These are phyloP conservation scores for Lasiurus borealis DNA, from an alignment of 2,113 vertebrate genomes.

Conservation along the genomic window DNA sequence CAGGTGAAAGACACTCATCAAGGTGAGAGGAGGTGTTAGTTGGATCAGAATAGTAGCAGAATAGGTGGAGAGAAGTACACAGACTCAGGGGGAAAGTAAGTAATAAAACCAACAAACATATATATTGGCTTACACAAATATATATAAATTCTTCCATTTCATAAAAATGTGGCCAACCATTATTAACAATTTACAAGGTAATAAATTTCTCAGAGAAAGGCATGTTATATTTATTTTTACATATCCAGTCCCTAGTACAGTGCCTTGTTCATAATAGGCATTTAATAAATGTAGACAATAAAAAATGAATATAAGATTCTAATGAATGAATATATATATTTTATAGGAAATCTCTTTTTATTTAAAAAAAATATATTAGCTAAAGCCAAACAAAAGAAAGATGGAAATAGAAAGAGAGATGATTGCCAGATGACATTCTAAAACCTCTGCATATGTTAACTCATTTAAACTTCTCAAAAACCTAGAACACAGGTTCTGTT, in stretches of 20 bases:
- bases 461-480: background rate
- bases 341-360: background rate
- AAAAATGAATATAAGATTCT: background rate
- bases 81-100: background rate
- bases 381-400: background rate
- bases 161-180: slow-evolving; percentile 7
- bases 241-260: background rate
- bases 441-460: background rate
- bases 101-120: background rate
- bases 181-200: background rate
- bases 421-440: background rate
- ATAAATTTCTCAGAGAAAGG: background rate
- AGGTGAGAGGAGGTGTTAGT: background rate
- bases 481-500: background rate
- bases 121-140: background rate
- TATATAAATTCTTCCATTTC: background rate
- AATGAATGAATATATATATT: background rate
- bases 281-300: background rate
- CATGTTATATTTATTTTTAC: background rate
- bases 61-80: background rate
- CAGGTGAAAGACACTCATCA: background rate
- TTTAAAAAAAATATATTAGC: background rate
- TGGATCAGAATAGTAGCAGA: background rate
- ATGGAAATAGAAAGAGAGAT: background rate
- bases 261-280: background rate